Evolutionary conservation across 1,140 invertebrate genomes (phyloP), one percentile per base, ranked within the genome.

Genomic region (Schmidtea mediterranea): DNA sequence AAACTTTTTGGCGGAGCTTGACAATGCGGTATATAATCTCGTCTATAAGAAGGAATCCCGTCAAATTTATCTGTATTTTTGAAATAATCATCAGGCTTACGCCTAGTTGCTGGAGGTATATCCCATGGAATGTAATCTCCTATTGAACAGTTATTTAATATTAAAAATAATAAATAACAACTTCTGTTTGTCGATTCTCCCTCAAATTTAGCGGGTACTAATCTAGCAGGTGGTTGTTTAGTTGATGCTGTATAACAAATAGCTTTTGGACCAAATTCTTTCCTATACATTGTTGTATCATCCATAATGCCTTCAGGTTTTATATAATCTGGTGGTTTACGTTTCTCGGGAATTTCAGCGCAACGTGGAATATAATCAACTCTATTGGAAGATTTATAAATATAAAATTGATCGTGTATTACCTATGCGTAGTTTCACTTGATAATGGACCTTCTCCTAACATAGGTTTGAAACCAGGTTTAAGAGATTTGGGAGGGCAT

Each of bases 231-330:
- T 8, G 18, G 23, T 37, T 46, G 51, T 37, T 37, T 43, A 36
- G 48, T 46, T 15, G 41, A 26, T 26, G 36, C 37, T 10, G 36
- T 46, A 36, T 26, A 15, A 19, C 22, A 15, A 16, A 39, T n/a
- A 37, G 45, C 36, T 45, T 49, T 48, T 43, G 55, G 50, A 37
- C 51, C 55, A 50, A 55, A 63, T n/a, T n/a, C n/a, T n/a, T n/a
- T n/a, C n/a, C n/a, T n/a, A n/a, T n/a, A n/a, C n/a, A n/a, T n/a
- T 3, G 63, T 66, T 10, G 67, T 68, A 26, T 57, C 56, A 26
- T 67, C 64, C 57, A 69, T 63, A 6, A 57, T 58, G 1, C 66
- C 67, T 15, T 58, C 59, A 39, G 65, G 65, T 48, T 57, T 58
- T 52, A 55, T 46, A 52, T 58, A 62, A 15, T 50, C 49, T 43